These are phyloP conservation scores for Lutjanus campechanus DNA, from an alignment of 2,797 vertebrate species.

Conservation along the genomic window DNA sequence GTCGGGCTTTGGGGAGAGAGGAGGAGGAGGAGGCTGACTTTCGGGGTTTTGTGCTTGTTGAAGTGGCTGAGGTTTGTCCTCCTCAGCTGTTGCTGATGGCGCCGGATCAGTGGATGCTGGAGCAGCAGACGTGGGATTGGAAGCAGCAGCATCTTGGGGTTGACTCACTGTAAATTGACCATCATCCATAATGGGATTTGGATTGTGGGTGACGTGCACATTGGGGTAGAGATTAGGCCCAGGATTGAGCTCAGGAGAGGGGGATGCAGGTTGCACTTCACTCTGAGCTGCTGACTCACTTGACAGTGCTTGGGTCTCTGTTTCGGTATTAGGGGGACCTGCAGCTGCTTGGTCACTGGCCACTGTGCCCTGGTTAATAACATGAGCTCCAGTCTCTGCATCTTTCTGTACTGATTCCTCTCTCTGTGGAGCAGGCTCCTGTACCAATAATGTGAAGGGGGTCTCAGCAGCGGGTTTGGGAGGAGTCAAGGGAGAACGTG, in stretches of 20 bases:
- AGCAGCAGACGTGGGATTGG: slow-evolving; percentile 41
- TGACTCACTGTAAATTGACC: slow-evolving; percentile 23
- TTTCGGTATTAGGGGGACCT: slow-evolving; percentile 22
- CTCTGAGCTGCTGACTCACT: slow-evolving; percentile 35
- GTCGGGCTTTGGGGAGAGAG: slow-evolving; percentile 56
- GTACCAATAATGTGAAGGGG: slow-evolving; percentile 17
- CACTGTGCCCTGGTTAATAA: slow-evolving; percentile 17
- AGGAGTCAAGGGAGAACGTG: slow-evolving; percentile 9
- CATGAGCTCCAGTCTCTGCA: slow-evolving; percentile 18
- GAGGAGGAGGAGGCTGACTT: slow-evolving; percentile 49
- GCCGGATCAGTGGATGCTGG: slow-evolving; percentile 2
- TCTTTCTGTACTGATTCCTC: slow-evolving; percentile 37
- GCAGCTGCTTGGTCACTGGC: slow-evolving; percentile 18
- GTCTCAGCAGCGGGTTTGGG: slow-evolving; percentile 29
- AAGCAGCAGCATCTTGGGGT: slow-evolving; percentile 58
- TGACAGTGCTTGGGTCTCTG: slow-evolving; percentile 1
- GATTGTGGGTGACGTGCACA: slow-evolving; percentile 73
- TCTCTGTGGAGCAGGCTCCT: slow-evolving; percentile 27
- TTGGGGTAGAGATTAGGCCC: slow-evolving; percentile 80
- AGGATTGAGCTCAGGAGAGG: slow-evolving; percentile 71
- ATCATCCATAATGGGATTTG: slow-evolving; percentile 59
- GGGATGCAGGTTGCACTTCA: slow-evolving; percentile 38
- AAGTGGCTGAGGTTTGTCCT: slow-evolving; percentile 53
- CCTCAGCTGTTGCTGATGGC: slow-evolving; percentile 32
- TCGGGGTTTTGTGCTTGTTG: slow-evolving; percentile 62